Evolutionary conservation across 2,888 invertebrate genomes (phyloP), one percentile per base, ranked within the genome.

Genomic region (Rhaphigaster nebulosa): DNA sequence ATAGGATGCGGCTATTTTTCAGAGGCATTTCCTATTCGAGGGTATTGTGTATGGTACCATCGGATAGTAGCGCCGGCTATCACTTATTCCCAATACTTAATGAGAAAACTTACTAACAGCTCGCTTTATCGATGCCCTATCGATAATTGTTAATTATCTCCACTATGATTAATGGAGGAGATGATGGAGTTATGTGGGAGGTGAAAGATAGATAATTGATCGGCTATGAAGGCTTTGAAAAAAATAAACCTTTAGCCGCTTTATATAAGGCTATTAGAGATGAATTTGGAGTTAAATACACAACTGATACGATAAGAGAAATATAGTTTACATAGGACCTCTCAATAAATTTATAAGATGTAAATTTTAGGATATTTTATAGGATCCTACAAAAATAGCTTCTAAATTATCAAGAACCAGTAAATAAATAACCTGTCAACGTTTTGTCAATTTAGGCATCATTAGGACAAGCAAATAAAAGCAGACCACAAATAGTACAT

Each of bases 1-100:
- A 84, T 76, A 84, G 41, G 41, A 84, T 45, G 45, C 45, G 26
- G 45, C 84, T 45, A 50, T 84, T 45, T 80, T 84, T 84, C 84
- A 45, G 45, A n/a, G 38, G 70, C 34, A 20, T 23, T 76, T 34
- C 38, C 6, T 65, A 29, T 3, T 5, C 65, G 15, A 65, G 29
- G 26, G 10, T 12, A 45, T 84, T 45, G 84, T 84, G 23, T 23
- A 0, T 5, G 84, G 84, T 84, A 84, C 70, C 70, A 76, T 84
- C 5, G 84, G 26, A n/a, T 41, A 13, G 84, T 84, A 80, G 80
- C 80, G 8, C 45, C 13, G 80, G 38, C 80, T 80, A 84, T 76
- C 34, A 38, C 70, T 76, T 76, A 18, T 38, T 38, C 70, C 26
- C 70, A 76, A 76, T 20, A 76, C 70, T 10, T 76, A 20, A 76